These are phyloP conservation scores for Urosaurus nigricauda DNA, from an alignment of 2,797 vertebrate genomes.

Conservation along the genomic window DNA sequence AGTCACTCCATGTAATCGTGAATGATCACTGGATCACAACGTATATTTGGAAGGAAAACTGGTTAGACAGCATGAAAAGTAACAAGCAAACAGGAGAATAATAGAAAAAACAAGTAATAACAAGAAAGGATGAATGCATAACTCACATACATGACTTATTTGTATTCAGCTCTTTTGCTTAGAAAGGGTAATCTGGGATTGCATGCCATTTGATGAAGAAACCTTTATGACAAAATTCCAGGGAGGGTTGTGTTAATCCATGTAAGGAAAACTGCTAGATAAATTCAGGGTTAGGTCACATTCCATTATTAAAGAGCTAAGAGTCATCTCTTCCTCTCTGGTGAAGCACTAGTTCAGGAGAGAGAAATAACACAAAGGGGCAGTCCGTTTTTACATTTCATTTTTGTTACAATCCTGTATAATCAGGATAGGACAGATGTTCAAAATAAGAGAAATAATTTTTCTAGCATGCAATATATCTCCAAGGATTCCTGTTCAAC, in stretches of 20 bases:
- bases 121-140: constrained; percentile 37
- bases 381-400: constrained; percentile 49
- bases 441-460: constrained; percentile 15
- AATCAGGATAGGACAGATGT: constrained; percentile 21
- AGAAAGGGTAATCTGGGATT: constrained; percentile 61
- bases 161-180: constrained; percentile 66
- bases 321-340: constrained; percentile 42
- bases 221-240: constrained; percentile 53
- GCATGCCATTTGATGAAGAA: constrained; percentile 40
- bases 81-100: background rate
- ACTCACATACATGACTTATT: constrained; percentile 53
- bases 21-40: background rate
- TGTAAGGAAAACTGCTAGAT: constrained; percentile 50
- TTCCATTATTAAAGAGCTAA: constrained; percentile 53
- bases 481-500: background rate
- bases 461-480: constrained; percentile 2
- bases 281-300: constrained; percentile 60
- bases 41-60: background rate
- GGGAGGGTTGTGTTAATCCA: constrained; percentile 64
- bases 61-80: background rate
- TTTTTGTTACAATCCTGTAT: constrained; percentile 1
- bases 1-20: background rate
- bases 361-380: background rate
- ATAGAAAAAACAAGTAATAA: background rate
- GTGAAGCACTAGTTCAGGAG: constrained; percentile 38